Conservation (phyloP, 2,113 vertebrate species). For the Cisticola juncidis region DNA sequence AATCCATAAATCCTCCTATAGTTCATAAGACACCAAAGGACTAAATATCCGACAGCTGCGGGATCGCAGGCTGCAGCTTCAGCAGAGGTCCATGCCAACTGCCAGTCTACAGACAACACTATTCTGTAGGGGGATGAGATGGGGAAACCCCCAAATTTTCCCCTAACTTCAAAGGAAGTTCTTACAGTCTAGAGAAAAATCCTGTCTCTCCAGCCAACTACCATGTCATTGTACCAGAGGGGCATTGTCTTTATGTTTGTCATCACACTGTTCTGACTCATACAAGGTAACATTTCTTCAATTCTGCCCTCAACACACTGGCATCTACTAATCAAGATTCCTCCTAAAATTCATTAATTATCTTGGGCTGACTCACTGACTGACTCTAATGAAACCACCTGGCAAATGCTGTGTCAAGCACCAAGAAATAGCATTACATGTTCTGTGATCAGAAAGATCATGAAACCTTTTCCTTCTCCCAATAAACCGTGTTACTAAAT, state of each 20-base stretch:
- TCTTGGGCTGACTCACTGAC: not conserved
- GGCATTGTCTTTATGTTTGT: rapidly evolving
- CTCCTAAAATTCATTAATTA: not conserved
- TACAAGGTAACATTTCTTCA: not conserved
- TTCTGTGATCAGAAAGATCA: not conserved
- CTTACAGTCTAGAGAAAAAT: not conserved
- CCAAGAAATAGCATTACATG: not conserved
- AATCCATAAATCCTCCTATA: rapidly evolving
- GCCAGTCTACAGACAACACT: not conserved
- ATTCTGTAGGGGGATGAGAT: rapidly evolving
- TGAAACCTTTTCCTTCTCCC: not conserved
- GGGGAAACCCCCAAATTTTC: rapidly evolving
- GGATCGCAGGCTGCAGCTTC: not conserved
- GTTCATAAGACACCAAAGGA: not conserved
- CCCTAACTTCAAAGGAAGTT: not conserved
- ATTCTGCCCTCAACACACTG: not conserved
- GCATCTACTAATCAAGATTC: not conserved
- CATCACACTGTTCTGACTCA: not conserved
- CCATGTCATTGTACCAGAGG: rapidly evolving
- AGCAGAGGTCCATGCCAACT: not conserved
- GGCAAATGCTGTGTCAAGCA: not conserved
- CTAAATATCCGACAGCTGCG: rapidly evolving
- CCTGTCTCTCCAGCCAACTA: not conserved
- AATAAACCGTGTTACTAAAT: not conserved
- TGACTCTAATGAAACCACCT: not conserved